Conservation (phyloP, 1,140 invertebrate genomes). For the Microplitis demolitor region DNA sequence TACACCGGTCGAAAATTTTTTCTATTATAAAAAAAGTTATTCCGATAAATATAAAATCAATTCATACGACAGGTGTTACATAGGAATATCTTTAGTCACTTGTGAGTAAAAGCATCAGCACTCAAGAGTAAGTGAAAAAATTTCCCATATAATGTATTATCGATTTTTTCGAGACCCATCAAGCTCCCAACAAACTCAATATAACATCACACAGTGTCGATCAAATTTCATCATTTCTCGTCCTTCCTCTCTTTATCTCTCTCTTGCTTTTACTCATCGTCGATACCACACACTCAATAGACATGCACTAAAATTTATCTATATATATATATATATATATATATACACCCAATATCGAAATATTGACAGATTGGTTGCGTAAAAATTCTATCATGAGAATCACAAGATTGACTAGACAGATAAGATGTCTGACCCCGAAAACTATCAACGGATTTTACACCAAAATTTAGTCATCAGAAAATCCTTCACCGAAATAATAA, state of each 20-base stretch:
- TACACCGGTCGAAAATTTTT: no score
- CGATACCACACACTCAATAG: no score
- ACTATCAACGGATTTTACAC: no score
- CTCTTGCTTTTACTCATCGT: background rate
- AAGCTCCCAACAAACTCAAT: constrained; percentile 9
- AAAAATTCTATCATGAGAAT: constrained; percentile 6
- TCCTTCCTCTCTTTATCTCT: background rate
- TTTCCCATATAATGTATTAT: constrained; percentile 18
- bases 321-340: background rate
- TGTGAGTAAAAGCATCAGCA: background rate
- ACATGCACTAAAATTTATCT: no score
- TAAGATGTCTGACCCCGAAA: background rate
- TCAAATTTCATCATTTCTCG: constrained; percentile 9
- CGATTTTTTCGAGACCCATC: constrained; percentile 14
- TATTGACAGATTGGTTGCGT: constrained; percentile 8
- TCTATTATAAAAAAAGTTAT: no score
- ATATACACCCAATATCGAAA: background rate
- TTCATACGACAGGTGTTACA: background rate
- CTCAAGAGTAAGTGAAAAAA: background rate
- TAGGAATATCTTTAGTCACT: background rate
- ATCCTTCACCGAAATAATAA: no score
- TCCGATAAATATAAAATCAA: no score
- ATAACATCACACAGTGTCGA: constrained; percentile 6
- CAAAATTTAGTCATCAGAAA: no score
- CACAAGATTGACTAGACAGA: background rate